Evolutionary conservation across 2,113 vertebrate genomes (phyloP).

Genomic region (Indicator indicator): DNA sequence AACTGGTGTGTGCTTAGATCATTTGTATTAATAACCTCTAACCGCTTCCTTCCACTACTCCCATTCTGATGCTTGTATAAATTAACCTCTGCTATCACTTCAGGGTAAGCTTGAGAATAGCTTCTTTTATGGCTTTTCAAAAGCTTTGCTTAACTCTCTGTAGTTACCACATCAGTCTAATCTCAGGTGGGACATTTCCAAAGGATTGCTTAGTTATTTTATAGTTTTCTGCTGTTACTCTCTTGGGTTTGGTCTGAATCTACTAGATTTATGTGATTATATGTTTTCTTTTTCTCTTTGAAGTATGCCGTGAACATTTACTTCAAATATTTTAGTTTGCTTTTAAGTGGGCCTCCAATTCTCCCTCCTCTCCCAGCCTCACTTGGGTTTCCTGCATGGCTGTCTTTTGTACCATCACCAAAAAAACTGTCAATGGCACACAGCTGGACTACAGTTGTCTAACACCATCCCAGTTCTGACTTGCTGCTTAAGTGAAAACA

Average conservation of each 20-base stretch:
- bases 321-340: neutral
- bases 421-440: neutral
- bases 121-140: conserved; percentile 24
- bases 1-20: conserved; percentile 39
- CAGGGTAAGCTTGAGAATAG: conserved; percentile 17
- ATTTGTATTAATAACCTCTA: conserved; percentile 57
- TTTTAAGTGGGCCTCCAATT: neutral
- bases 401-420: conserved; percentile 16
- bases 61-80: conserved; percentile 33
- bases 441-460: conserved; percentile 22
- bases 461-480: neutral
- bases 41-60: conserved; percentile 31
- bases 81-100: conserved; percentile 59
- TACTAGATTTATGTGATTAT: neutral
- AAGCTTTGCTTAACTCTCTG: neutral
- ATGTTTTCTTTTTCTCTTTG: neutral
- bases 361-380: neutral
- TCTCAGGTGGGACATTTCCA: conserved; percentile 34
- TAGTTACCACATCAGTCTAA: neutral
- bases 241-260: neutral
- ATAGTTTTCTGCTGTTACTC: neutral
- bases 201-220: neutral
- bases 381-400: neutral
- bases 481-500: conserved; percentile 16
- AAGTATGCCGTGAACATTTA: neutral